Conservation (phyloP, 2,113 vertebrate species). For the Pterocles burchelli region DNA sequence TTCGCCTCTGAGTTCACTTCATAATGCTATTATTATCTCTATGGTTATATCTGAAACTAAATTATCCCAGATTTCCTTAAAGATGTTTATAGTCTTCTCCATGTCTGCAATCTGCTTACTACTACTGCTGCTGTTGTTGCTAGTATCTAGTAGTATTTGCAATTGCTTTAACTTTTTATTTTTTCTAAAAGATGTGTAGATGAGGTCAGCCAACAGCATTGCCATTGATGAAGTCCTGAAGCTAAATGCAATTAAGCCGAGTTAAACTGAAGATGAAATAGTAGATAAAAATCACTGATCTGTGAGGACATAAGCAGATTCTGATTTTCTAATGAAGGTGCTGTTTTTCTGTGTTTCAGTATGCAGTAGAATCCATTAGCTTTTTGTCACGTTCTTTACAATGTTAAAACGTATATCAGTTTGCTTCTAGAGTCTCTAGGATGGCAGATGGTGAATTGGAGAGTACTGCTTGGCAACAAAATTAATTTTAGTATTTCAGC, state of each 20-base stretch:
- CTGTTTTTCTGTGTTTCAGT: not conserved
- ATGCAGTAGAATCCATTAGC: not conserved
- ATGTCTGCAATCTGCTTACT: conserved; percentile 2
- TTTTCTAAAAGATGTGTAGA: not conserved
- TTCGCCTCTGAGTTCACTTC: not conserved
- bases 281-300: conserved; percentile 29
- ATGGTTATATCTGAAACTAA: conserved; percentile 21
- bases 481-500: not conserved
- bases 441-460: not conserved
- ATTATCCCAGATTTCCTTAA: conserved; percentile 34
- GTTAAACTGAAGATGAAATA: conserved; percentile 33
- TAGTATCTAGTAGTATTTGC: not conserved
- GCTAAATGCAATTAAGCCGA: conserved; percentile 20
- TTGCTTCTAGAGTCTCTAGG: not conserved
- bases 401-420: not conserved
- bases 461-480: conserved; percentile 43
- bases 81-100: not conserved
- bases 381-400: conserved; percentile 2
- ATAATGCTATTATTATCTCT: not conserved
- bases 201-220: not conserved
- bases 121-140: not conserved
- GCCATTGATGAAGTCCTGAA: conserved; percentile 14
- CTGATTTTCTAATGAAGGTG: conserved; percentile 8
- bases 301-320: conserved; percentile 3
- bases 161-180: not conserved